Percentiles rank a stretch among this genome's conserved stretches.
These are phyloP conservation scores for Spicauda simplicius DNA, from an alignment of 2,888 invertebrate genomes.

Conservation along the genomic window DNA sequence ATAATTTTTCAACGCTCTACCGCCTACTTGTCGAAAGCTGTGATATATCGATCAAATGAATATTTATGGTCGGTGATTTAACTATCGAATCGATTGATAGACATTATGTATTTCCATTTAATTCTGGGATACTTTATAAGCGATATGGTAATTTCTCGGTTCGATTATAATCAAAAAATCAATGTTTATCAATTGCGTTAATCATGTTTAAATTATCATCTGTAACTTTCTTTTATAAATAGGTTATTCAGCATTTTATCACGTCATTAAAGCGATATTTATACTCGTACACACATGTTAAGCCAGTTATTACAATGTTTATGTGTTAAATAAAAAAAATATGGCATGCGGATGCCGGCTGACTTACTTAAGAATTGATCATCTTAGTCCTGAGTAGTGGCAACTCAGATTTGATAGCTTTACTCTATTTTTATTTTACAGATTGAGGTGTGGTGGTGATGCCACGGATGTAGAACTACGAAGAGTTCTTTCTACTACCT, in stretches of 20 bases:
- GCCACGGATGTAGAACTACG: no score
- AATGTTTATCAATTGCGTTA: background rate
- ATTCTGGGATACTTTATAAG: conserved; percentile 2
- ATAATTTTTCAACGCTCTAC: background rate
- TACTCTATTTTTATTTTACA: no score
- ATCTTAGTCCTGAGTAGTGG: no score
- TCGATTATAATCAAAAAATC: background rate
- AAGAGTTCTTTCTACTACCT: no score
- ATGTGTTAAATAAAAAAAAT: no score
- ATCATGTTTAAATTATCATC: background rate
- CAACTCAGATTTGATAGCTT: no score
- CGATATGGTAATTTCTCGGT: background rate
- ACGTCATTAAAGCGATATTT: background rate
- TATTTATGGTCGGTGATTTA: conserved; percentile 11
- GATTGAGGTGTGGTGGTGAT: no score
- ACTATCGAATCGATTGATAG: conserved; percentile 10
- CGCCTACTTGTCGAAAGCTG: conserved; percentile 8
- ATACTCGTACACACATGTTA: no score
- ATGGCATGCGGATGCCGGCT: no score
- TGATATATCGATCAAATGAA: conserved; percentile 20
- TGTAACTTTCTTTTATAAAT: background rate
- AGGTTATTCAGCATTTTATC: background rate
- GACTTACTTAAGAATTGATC: no score
- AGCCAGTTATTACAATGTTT: no score
- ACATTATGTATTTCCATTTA: conserved; percentile 10